Evolutionary conservation across 2,888 invertebrate genomes (phyloP), one percentile per base, ranked within the genome.

Genomic region (Liodrosophila aerea): DNA sequence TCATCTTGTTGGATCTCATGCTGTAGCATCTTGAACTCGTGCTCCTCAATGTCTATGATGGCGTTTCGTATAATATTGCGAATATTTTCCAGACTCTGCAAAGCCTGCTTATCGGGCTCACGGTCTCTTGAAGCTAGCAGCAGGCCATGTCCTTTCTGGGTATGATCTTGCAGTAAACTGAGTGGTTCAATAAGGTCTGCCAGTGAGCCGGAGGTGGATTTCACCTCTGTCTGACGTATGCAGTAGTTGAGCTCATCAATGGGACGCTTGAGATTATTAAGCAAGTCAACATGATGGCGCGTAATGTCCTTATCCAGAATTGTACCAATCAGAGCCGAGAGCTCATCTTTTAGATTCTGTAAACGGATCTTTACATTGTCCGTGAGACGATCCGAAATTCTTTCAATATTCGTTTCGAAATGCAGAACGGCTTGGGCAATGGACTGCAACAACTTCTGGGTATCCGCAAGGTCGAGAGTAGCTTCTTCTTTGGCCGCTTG

Each of bases 291-390:
- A 39, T 89, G 89, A 52, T 89, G 88, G 18, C 88, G 88, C 16
- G 87, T 86, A 1, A 90, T 80, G 7, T 88, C 85, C 13, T 78
- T 85, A 68, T 92, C 92, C 51, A 93, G 90, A 3, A 92, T 92
- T 63, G 92, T 92, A 84, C 92, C 92, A 51, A 93, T 89, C 7
- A 92, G 87, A 66, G 91, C 91, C 0, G 93, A 92, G 12, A 93
- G 85, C 69, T 92, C 87, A 85, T 90, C 92, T 90, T 87, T 92
- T 86, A 88, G 91, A 88, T 62, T 88, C 34, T 72, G 88, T 73
- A 90, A 91, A 4, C 84, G 84, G 0, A 65, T 47, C 44, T 87
- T 86, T 0, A 88, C 73, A 51, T 87, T 87, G 0, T 81, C 61
- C 0, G 87, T 83, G 3, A 88, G 73, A 1, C 78, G 74, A 1